These are phyloP conservation scores for Neoscelio sp. DNA, from an alignment of 2,888 invertebrate species.

Conservation along the genomic window DNA sequence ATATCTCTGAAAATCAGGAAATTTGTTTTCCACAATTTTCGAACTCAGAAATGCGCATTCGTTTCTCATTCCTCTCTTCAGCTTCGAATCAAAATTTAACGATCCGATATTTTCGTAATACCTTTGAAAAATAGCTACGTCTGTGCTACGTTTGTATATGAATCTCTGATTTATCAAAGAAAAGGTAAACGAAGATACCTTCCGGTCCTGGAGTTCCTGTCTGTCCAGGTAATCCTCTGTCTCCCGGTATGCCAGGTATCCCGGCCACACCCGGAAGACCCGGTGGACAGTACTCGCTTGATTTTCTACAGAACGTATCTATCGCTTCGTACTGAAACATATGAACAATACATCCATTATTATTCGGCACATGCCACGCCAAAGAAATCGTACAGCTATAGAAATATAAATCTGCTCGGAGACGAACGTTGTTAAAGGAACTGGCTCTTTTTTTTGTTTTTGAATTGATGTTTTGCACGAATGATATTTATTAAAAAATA, in stretches of 20 bases:
- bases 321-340: conserved; percentile 90
- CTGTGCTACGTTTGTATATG: neutral
- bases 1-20: neutral
- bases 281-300: conserved; percentile 91
- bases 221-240: conserved; percentile 87
- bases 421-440: too few relatives aligned
- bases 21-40: conserved; percentile 5
- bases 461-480: too few relatives aligned
- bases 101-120: too few relatives aligned
- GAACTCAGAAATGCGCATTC: too few relatives aligned
- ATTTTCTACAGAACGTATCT: conserved; percentile 92
- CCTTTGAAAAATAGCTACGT: neutral
- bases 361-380: conserved; percentile 17
- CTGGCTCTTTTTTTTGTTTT: too few relatives aligned
- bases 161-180: neutral
- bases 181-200: conserved; percentile 82
- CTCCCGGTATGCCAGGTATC: conserved; percentile 84
- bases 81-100: too few relatives aligned
- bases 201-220: conserved; percentile 88
- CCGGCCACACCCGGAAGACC: conserved; percentile 87
- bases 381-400: conserved; percentile 9
- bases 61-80: too few relatives aligned
- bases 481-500: too few relatives aligned
- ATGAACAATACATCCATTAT: conserved; percentile 69
- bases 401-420: too few relatives aligned